Evolutionary conservation across 2,797 vertebrate genomes (phyloP), one percentile per base, ranked within the genome.

Genomic region (Xenops minutus): DNA sequence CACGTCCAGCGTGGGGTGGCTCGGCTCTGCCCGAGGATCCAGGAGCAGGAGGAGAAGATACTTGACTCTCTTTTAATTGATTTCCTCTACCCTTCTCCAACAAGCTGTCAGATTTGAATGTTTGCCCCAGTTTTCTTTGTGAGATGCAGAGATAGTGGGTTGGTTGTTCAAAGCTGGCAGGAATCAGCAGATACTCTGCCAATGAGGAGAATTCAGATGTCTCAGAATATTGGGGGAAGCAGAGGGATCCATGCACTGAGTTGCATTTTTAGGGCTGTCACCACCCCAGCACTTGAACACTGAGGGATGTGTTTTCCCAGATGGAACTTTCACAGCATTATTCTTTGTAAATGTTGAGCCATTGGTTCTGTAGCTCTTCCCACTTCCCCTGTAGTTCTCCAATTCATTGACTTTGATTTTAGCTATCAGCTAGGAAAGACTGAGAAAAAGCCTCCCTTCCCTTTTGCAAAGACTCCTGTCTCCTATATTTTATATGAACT

Each of bases 41-140:
- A 6, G 5, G n/a, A 36, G 61, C 52, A 88, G 62, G 80, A 83
- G 75, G 43, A 66, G 64, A 71, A 88, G 89, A 15, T 51, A 66
- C 61, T 81, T 85, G 89, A 79, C 66, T 92, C 30, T 93, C 82
- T 59, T 64, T 62, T 92, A 89, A 94, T 64, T 95, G 94, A 85
- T 87, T 96, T 96, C 92, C 92, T 97, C 86, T 78, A 1, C 36
- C 85, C 44, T 67, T 94, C 46, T 85, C 72, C 94, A 91, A 19
- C 77, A 91, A 79, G 94, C 97, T 96, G 93, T 96, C 95, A 90
- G 34, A 43, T 80, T 92, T 75, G 92, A 96, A 92, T 81, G 92
- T 81, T 90, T 95, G 95, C 85, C 91, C 93, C 82, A 75, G 88
- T 97, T 97, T 95, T 90, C 93, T 82, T 94, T 93, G 90, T 95